Base-by-base conservation (phyloP, 2,113 vertebrate genomes). In the Myrmecobius fasciatus region DNA sequence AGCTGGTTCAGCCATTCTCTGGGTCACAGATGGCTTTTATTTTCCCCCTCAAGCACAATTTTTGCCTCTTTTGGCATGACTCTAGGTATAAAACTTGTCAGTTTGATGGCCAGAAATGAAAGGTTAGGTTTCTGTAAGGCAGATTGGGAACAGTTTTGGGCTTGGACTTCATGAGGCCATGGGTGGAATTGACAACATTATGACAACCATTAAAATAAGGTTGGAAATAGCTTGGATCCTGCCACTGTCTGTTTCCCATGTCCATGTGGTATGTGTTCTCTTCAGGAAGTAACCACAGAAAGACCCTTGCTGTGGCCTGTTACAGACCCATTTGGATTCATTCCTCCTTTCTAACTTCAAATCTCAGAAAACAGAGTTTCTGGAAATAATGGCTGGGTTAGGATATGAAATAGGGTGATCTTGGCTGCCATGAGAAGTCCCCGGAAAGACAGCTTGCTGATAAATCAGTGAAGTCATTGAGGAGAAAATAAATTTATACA, bases 81-180 rank as follows among this genome's bases (percentile, higher is more conserved):
- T 94, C 46, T 91, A 52, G 14, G 51, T 95, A 92, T 92, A 97
- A 97, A 95, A 52, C 43, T 28, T 67, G 46, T 94, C 93, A 96
- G 89, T 54, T 95, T 97, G 60, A 94, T 94, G 90, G 94, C 92
- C 91, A 91, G 83, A 96, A 97, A 95, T 95, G 97, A 94, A 95
- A 56, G 36, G 43, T 53, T 10, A 95, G 25, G 53, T 67, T 95
- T 83, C 94, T 89, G 25, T n/a, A 54, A 49, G 91, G 36, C 28
- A 46, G 26, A 51, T 53, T 31, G 25, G n/a, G 88, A 36, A 60
- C 93, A 49, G 49, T n/a, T 56, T 53, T 92, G 91, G 43, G 91
- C 92, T 3, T 0, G 89, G 53, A 36, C 90, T 93, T 95, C 95
- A 94, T 53, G 52, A 51, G n/a, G 52, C 31, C 89, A 1, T 95